Conservation (phyloP, 1,140 invertebrate genomes). For the Nasonia giraulti region DNA sequence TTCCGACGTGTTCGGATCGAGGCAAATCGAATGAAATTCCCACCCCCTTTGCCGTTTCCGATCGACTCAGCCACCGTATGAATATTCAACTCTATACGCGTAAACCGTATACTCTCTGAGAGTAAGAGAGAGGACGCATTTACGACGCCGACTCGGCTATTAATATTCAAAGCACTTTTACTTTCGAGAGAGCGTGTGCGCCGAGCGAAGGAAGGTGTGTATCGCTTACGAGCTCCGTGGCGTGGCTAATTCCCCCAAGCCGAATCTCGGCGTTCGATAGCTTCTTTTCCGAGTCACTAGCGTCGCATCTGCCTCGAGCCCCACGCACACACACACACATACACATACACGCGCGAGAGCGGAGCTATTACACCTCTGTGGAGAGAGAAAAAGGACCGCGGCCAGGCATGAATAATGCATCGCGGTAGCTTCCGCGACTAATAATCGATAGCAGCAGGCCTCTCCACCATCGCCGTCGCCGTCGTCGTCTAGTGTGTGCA, state of each 20-base stretch:
- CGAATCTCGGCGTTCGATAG: slow-evolving; percentile 30
- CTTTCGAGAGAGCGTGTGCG: neutral
- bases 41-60: too few species aligned
- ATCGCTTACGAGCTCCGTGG: neutral
- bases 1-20: too few species aligned
- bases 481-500: neutral
- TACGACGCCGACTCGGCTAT: neutral
- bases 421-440: neutral
- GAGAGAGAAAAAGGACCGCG: slow-evolving; percentile 5
- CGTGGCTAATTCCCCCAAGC: neutral
- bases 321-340: neutral
- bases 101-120: too few species aligned
- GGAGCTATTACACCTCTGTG: neutral
- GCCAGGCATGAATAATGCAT: slow-evolving; percentile 45
- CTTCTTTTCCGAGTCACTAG: neutral
- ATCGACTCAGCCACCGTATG: neutral
- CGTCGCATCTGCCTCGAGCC: neutral
- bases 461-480: neutral
- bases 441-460: slow-evolving; percentile 39
- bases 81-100: neutral
- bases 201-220: neutral
- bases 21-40: too few species aligned
- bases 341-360: neutral
- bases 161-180: slow-evolving; percentile 25
- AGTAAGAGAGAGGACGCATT: neutral